These are phyloP conservation scores for Pipistrellus pygmaeus DNA, from an alignment of 2,797 vertebrate genomes.

Conservation along the genomic window DNA sequence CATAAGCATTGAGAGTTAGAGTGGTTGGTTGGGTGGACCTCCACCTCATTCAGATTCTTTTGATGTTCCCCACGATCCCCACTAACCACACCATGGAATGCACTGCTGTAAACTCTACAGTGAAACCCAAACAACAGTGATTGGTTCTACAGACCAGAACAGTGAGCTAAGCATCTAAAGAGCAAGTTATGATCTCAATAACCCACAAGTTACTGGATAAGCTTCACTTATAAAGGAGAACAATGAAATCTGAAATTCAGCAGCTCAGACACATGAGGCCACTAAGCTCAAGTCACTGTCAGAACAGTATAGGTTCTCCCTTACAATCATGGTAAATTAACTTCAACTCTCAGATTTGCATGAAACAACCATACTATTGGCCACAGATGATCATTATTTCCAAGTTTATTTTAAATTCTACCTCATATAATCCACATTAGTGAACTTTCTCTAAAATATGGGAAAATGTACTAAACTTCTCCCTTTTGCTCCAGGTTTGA, in stretches of 20 bases:
- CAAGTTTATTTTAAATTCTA: slow-evolving; percentile 9
- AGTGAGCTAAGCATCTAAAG: background rate
- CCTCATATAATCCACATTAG: background rate
- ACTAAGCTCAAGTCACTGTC: background rate
- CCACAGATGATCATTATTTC: background rate
- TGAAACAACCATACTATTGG: background rate
- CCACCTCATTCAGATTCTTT: background rate
- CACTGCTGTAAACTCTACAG: background rate
- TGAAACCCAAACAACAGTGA: slow-evolving; percentile 38
- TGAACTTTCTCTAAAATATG: background rate
- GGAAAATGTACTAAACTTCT: background rate
- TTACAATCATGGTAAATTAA: background rate
- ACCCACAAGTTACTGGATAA: background rate
- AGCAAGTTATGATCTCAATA: background rate
- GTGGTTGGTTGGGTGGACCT: background rate
- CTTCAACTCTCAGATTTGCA: background rate
- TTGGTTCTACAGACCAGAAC: background rate
- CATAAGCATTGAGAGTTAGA: background rate
- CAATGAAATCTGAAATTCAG: background rate
- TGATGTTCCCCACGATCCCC: background rate
- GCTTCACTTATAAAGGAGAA: background rate
- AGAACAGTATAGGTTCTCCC: background rate
- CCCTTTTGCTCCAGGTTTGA: background rate
- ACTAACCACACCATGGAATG: slow-evolving; percentile 16
- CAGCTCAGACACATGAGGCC: background rate